Evolutionary conservation across 2,888 invertebrate species (phyloP), one percentile per base, ranked within the genome.

Genomic region (Sclerodermus sp.): DNA sequence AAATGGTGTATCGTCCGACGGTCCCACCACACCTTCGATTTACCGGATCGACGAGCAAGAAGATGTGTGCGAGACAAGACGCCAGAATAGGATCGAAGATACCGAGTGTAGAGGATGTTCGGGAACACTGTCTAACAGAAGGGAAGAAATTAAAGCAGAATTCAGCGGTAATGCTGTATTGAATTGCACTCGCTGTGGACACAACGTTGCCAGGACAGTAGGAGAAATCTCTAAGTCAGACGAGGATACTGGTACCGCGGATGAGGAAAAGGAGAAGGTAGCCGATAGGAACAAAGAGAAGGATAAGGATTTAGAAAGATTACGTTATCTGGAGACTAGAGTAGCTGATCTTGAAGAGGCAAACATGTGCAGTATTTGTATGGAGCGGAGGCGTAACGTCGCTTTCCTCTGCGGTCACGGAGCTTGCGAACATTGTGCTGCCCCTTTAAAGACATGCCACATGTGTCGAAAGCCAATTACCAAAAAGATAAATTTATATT

Each of bases 401-500:
- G 92, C 89, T 16, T 93, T 93, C 75, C 81, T 92, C n/a, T 93
- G 93, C 69, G 93, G 93, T 1, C 93, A 93, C 69, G 88, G 89
- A 16, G 89, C 92, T 12, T 93, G 93, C 76, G 86, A 87, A 45
- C 84, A 85, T 61, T 93, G 93, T 73, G 89, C 92, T 0, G 87
- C 88, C 56, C 89, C 92, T 0, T 79, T 93, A 31, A 86, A 87
- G 69, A 89, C 86, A 15, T 93, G 93, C 79, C 93, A 93, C 79
- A 93, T 93, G 91, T 90, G 90, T 79, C 83, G 90, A 39, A 87
- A 88, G 75, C 84, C 86, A 12, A 90, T 90, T 66, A 85, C 86
- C 45, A 86, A 87, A 73, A 89, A 87, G 73, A 90, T 90, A 60
- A 83, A 83, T 69, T 75, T 86, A 36, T 86, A 84, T 60, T 81